Conservation (phyloP, 2,888 invertebrate genomes). For the Drosophila crucigera region DNA sequence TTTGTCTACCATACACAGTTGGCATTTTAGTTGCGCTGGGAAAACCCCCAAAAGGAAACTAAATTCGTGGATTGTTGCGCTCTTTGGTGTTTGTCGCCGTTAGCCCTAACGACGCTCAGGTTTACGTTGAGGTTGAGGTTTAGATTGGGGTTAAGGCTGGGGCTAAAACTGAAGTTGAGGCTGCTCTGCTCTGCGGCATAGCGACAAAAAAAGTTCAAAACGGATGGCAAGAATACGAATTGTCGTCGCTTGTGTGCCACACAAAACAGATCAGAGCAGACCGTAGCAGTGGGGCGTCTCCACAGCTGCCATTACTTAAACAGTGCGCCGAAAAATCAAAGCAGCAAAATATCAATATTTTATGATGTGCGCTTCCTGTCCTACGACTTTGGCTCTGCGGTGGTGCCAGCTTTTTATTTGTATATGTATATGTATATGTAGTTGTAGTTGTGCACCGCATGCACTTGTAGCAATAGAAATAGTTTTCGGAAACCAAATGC, state of each 20-base stretch:
- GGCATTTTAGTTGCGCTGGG: conserved; percentile 66
- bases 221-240: conserved; percentile 67
- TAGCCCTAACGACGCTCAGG: conserved; percentile 51
- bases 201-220: conserved; percentile 58
- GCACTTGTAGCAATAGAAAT: conserved; percentile 70
- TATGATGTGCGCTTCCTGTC: conserved; percentile 79
- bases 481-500: conserved; percentile 42
- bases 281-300: conserved; percentile 27
- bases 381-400: conserved; percentile 22
- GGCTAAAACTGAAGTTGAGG: conserved; percentile 30
- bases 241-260: conserved; percentile 53
- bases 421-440: conserved; percentile 10
- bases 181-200: conserved; percentile 21
- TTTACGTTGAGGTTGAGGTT: conserved; percentile 26
- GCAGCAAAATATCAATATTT: conserved; percentile 81
- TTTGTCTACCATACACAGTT: conserved; percentile 60
- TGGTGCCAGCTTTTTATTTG: conserved; percentile 45
- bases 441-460: conserved; percentile 57
- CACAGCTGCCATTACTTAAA: conserved; percentile 74
- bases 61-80: conserved; percentile 79
- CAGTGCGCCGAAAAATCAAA: conserved; percentile 75
- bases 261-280: conserved; percentile 23
- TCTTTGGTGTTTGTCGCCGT: conserved; percentile 71
- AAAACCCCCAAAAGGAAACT: conserved; percentile 73
- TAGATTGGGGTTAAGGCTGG: conserved; percentile 34